phyloP scores from a whole-genome alignment of 2,888 invertebrate species.

The Orthosia gothica region DNA sequence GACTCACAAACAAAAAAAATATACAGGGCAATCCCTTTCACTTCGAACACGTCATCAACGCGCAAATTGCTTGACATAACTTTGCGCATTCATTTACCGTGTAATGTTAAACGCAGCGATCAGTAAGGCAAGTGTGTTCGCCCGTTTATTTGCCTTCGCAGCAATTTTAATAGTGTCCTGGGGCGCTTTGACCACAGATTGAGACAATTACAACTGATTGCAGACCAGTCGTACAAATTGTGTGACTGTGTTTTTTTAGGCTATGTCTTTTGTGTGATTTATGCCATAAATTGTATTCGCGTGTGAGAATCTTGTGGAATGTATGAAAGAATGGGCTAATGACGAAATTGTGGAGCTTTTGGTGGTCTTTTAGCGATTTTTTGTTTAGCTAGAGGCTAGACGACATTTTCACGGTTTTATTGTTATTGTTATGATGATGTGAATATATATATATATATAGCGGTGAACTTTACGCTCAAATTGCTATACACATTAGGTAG shows the following conservation, averaged over 20 bases:
- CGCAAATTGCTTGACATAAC: slow-evolving; percentile 54
- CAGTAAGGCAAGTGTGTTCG: slow-evolving; percentile 66
- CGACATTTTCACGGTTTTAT: slow-evolving; percentile 34
- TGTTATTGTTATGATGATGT: slow-evolving; percentile 5
- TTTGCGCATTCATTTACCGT: slow-evolving; percentile 55
- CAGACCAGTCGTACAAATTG: slow-evolving; percentile 80
- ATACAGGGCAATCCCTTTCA: slow-evolving; percentile 19
- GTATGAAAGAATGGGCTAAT: slow-evolving; percentile 53
- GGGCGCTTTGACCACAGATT: slow-evolving; percentile 80
- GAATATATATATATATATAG: no score
- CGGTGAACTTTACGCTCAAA: slow-evolving; percentile 27
- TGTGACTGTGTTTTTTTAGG: slow-evolving; percentile 68
- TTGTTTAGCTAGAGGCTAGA: slow-evolving; percentile 26
- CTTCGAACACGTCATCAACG: slow-evolving; percentile 44
- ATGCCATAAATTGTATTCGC: slow-evolving; percentile 79
- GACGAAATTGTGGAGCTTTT: slow-evolving; percentile 40
- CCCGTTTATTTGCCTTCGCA: slow-evolving; percentile 71
- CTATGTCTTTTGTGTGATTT: slow-evolving; percentile 75
- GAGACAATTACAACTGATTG: slow-evolving; percentile 87
- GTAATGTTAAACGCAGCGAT: slow-evolving; percentile 57
- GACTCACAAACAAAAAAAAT: slow-evolving; percentile 13
- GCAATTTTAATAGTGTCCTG: slow-evolving; percentile 86
- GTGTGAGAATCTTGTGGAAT: slow-evolving; percentile 68
- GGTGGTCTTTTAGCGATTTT: slow-evolving; percentile 22
- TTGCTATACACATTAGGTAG: slow-evolving; percentile 18